Percentiles rank a stretch among this genome's conserved stretches.
These are phyloP conservation scores for Leiothrix lutea DNA, from an alignment of 2,113 vertebrate species.

Conservation along the genomic window DNA sequence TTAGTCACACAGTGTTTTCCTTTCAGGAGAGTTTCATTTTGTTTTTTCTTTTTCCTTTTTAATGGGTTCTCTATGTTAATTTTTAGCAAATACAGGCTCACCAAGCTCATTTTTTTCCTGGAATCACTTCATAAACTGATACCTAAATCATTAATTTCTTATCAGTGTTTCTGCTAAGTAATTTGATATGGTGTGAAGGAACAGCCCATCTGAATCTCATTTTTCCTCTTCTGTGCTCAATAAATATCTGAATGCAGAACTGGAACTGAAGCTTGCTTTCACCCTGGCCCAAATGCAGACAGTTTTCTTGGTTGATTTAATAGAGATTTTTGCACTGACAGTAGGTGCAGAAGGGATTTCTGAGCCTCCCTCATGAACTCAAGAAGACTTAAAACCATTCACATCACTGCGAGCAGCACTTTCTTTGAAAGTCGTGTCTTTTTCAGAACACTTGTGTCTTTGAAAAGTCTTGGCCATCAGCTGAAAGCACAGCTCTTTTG, in stretches of 20 bases:
- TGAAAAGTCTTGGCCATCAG: not conserved
- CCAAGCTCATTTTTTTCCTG: constrained; percentile 6
- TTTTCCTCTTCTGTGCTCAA: not conserved
- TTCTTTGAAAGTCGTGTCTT: not conserved
- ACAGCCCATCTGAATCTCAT: constrained; percentile 5
- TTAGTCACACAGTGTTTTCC: not conserved
- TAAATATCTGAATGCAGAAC: not conserved
- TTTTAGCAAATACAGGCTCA: constrained; percentile 50
- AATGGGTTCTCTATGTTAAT: not conserved
- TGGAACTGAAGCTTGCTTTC: not conserved
- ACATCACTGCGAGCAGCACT: not conserved
- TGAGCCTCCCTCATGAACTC: not conserved
- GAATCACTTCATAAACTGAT: constrained; percentile 33
- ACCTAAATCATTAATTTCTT: constrained; percentile 41
- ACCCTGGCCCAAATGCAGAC: not conserved
- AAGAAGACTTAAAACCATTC: not conserved
- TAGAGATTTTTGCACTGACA: not conserved
- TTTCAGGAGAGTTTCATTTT: constrained; percentile 8
- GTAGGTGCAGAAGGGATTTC: not conserved
- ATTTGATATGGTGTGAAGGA: constrained; percentile 45
- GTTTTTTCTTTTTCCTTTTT: not conserved
- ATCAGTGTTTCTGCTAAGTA: constrained; percentile 54
- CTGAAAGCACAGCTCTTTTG: not conserved
- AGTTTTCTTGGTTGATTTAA: not conserved
- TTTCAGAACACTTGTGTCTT: not conserved